Evolutionary conservation across 2,113 vertebrate genomes (phyloP), one percentile per base, ranked within the genome.

Genomic region (Turnix velox): DNA sequence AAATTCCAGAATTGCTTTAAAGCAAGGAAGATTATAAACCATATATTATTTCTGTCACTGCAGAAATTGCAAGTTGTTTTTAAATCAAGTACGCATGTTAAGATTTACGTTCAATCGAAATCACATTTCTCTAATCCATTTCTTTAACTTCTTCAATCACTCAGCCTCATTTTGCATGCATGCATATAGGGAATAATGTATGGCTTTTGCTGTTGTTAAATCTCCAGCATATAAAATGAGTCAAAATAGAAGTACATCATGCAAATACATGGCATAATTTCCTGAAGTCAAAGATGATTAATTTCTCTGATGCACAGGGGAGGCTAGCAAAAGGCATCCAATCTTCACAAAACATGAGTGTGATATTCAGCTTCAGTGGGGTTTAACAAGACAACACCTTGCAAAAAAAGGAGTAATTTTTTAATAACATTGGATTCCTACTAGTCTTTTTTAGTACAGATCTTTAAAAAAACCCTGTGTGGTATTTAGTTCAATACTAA

Each of bases 401-500:
- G 7, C 9, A 88, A 52, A 49, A 80, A n/a, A 78, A 61, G 1
- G 4, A 2, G 43, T 5, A 13, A 5, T 55, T 83, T 96, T 96
- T 94, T 95, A 61, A 88, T 92, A 61, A 48, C 40, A 87, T 78
- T 91, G 92, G 88, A 89, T 86, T 68, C 54, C 67, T 90, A 84
- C 33, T 72, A 94, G 91, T 75, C 87, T 92, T 39, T 85, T 84
- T 14, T 67, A 95, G 91, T 27, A 78, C 6, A 92, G 42, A 17
- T 92, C 89, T 87, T 33, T 73, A 59, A 39, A 59, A 87, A 24
- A 90, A 54, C 33, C n/a, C n/a, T n/a, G n/a, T 46, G 28, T 63
- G 75, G 46, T 85, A 85, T 58, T 84, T 93, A 74, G 45, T 94
- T 97, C 88, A n/a, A n/a, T n/a, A n/a, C 92, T 61, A 88, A 84